Base-by-base conservation (phyloP, 2,797 vertebrate species). In the Molossus alvarezi region DNA sequence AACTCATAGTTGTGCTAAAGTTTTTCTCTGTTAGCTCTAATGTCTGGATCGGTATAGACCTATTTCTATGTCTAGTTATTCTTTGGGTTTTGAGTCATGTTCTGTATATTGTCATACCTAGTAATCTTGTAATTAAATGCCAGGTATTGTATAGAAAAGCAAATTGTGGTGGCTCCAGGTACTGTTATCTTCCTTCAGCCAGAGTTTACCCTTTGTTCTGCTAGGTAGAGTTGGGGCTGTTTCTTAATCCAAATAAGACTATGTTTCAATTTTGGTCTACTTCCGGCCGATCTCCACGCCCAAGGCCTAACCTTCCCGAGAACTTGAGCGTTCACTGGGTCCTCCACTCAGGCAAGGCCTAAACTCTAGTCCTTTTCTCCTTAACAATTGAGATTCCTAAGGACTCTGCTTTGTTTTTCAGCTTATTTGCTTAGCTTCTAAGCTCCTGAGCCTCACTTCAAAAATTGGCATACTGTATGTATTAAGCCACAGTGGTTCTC, bases 371-470 rank as follows among this genome's bases (percentile, higher is more conserved):
- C 10, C 27, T 58, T 85, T 93, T 85, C 21, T 95, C 27, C 17
- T 86, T 84, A 88, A 88, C 53, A 69, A 13, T 21, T 23, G 23
- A 84, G 67, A 93, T 89, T 87, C 60, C 79, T 62, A 45, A 95
- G 93, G 86, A 6, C 33, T 80, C 57, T 71, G 33, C 48, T 84
- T 14, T 92, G 20, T 14, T 73, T 96, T 93, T 88, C 14, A 27
- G 62, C 88, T 92, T 92, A 33, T 96, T 83, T 97, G n/a, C 71
- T 73, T 93, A 95, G 65, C 33, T 73, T 93, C 65, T 92, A 84
- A 86, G 88, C 33, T 33, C 64, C 69, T 17, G 85, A 60, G n/a
- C 10, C 23, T 64, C 5, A 12, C 57, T 93, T 95, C 27, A 91
- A 76, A 95, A 88, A 92, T 90, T 95, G 90, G 27, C 33, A 57